Percentiles rank a stretch among this genome's conserved stretches.
Evolutionary conservation across 2,797 vertebrate species (phyloP).

Genomic region (Ispidina lecontei): DNA sequence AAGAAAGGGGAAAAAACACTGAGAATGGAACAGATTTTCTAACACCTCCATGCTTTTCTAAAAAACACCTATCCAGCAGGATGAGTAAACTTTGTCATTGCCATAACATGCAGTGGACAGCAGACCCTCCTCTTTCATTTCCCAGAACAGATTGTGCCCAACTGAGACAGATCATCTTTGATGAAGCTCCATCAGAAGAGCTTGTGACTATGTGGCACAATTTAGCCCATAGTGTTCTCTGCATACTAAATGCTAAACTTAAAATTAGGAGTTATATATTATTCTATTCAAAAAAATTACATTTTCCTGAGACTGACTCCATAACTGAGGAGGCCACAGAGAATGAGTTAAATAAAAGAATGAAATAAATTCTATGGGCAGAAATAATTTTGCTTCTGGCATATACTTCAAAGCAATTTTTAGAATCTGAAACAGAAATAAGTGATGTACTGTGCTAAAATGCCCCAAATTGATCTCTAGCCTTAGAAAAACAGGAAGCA

Average conservation of each 20-base stretch:
- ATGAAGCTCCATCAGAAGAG: background rate
- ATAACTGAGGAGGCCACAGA: conserved; percentile 8
- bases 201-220: background rate
- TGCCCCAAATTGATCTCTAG: conserved; percentile 50
- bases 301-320: conserved; percentile 30
- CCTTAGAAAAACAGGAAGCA: conserved; percentile 47
- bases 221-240: background rate
- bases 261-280: background rate
- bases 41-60: background rate
- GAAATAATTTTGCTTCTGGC: conserved; percentile 64
- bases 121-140: background rate
- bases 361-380: background rate
- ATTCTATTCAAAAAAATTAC: background rate
- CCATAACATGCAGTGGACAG: background rate
- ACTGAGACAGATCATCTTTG: background rate
- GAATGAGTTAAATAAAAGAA: background rate
- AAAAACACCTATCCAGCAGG: background rate
- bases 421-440: conserved; percentile 62
- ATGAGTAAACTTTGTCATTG: background rate
- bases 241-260: background rate
- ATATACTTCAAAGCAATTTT: conserved; percentile 69
- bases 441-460: conserved; percentile 52
- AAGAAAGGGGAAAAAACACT: background rate
- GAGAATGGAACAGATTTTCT: background rate
- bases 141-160: background rate